A percentile compares a stretch with the other conserved stretches of the same genome.
Conservation (phyloP, 2,888 invertebrate genomes). For the Diadegma fenestrale region DNA sequence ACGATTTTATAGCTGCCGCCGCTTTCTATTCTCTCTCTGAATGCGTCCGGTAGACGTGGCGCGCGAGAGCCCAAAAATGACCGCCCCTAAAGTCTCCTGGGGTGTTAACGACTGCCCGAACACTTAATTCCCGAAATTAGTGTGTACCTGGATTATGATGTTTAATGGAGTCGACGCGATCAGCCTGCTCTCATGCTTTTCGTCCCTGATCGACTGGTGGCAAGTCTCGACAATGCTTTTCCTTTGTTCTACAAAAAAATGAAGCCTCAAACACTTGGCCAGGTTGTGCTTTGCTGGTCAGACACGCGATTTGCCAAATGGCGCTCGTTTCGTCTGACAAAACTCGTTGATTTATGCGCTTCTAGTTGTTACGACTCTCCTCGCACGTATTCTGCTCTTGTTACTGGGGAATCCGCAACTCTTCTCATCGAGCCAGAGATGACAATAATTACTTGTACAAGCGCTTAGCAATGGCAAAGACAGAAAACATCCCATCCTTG, state of each 20-base stretch:
- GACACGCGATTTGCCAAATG: not conserved
- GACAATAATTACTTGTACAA: not conserved
- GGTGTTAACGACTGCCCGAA: not conserved
- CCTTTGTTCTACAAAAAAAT: not conserved
- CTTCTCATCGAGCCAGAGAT: not conserved
- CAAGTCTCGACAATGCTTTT: not conserved
- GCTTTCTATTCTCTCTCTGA: not conserved
- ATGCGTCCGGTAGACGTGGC: not conserved
- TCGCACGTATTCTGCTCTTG: too few relatives aligned
- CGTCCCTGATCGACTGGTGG: slow-evolving; percentile 24
- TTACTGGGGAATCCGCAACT: too few relatives aligned
- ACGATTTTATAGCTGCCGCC: slow-evolving; percentile 35
- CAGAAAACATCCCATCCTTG: not conserved
- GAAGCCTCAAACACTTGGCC: not conserved
- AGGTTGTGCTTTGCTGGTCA: not conserved
- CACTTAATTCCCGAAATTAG: not conserved
- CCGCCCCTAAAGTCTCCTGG: not conserved
- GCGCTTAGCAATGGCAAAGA: not conserved
- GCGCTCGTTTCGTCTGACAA: not conserved
- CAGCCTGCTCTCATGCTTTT: slow-evolving; percentile 9
- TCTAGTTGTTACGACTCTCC: too few relatives aligned
- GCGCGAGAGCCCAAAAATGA: not conserved
- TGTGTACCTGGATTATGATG: slow-evolving; percentile 10
- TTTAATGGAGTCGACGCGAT: slow-evolving; percentile 25
- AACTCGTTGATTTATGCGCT: not conserved